Base-by-base conservation (phyloP, 2,797 vertebrate species). In the Rhynchonycteris naso region DNA sequence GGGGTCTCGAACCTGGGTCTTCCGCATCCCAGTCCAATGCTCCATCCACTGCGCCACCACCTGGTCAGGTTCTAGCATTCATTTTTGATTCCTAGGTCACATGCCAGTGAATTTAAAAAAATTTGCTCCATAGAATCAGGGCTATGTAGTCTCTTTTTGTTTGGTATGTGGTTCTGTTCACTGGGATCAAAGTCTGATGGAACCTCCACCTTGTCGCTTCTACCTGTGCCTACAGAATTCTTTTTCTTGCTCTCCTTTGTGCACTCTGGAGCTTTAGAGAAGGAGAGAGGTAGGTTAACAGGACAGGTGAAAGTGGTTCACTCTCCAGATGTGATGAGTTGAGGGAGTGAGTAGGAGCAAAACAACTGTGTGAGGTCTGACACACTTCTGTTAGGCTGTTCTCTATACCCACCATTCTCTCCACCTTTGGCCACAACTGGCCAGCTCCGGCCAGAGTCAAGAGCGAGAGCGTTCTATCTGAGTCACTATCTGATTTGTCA, bases 101-200 rank as follows among this genome's bases (percentile, higher is more conserved):
- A 87, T 26, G 71, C n/a, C 68, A 95, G 0, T 66, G 79, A 83
- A 38, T 3, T 66, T 88, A 86, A 47, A 33, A 87, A 58, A 28
- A 68, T 26, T 83, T 86, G 38, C 65, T 93, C 4, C 26, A n/a
- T 24, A 88, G 88, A 88, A 54, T 71, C 59, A 66, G 54, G n/a
- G 14, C 71, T 38, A 0, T 28, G 12, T 85, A 65, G 72, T 89
- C 61, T 82, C 21, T 59, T 76, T 72, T 59, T 75, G 22, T 92
- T 58, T 26, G 38, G 38, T 26, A 1, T 19, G 9, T 26, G 43
- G 38, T 56, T 86, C 24, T 65, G 1, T 66, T 59, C 30, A n/a
- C 26, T 58, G 61, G 72, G 78, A 18, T 84, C 76, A 43, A 2
- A 56, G 81, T 94, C 71, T 61, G 33, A 30, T 56, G 18, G 33